Percentiles rank a stretch among this genome's conserved stretches.
These are phyloP conservation scores for Ceyx erithaca DNA, from an alignment of 2,797 vertebrate species.

Conservation along the genomic window DNA sequence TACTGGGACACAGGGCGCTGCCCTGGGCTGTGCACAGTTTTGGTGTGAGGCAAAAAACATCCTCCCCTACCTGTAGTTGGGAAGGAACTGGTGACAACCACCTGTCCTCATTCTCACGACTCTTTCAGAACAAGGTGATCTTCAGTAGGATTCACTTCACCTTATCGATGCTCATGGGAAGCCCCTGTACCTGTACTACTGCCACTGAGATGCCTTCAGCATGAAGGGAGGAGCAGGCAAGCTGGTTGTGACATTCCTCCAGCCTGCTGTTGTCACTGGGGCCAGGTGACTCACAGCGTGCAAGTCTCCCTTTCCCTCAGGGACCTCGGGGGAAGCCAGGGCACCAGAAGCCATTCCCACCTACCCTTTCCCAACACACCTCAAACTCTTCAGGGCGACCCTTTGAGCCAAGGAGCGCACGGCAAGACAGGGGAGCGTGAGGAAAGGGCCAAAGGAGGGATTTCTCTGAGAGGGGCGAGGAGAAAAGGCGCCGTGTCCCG, in stretches of 20 bases:
- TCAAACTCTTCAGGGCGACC: background rate
- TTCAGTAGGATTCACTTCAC: background rate
- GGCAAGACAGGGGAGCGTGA: background rate
- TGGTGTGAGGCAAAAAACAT: fast-evolving
- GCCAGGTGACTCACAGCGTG: background rate
- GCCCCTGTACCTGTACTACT: fast-evolving
- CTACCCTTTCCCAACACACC: background rate
- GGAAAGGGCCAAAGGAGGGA: background rate
- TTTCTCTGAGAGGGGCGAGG: background rate
- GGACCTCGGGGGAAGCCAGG: background rate
- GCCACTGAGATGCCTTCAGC: background rate
- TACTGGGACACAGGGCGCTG: background rate
- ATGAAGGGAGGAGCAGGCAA: background rate
- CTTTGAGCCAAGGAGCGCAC: background rate
- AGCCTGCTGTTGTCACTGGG: background rate
- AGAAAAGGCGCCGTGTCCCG: fast-evolving
- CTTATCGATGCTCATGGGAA: background rate
- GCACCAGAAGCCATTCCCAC: background rate
- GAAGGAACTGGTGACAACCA: background rate
- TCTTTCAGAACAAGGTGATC: background rate
- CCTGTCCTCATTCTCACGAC: background rate
- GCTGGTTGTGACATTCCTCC: background rate
- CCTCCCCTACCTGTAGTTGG: background rate
- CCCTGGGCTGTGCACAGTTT: fast-evolving
- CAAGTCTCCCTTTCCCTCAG: background rate